A percentile compares a stretch with the other conserved stretches of the same genome.
phyloP scores from a whole-genome alignment of 1,140 invertebrate species.

The Leptoteleia sp. region DNA sequence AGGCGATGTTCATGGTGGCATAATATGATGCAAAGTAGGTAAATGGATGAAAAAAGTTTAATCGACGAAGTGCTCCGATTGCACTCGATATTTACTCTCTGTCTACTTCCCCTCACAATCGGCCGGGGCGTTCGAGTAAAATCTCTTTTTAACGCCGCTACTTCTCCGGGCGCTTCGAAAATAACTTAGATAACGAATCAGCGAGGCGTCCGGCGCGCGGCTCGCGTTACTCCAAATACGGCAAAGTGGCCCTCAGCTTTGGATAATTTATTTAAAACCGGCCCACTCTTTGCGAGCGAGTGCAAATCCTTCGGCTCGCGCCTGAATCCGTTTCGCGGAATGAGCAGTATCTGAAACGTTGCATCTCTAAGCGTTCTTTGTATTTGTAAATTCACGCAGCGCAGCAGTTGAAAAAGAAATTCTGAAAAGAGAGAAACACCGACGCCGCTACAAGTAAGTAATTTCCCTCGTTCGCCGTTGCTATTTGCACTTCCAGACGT shows the following conservation, averaged over 20 bases:
- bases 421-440: constrained; percentile 40
- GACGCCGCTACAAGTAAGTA: constrained; percentile 49
- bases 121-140: constrained; percentile 27
- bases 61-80: constrained; percentile 63
- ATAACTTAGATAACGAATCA: constrained; percentile 61
- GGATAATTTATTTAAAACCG: constrained; percentile 67
- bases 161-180: constrained; percentile 21
- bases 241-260: constrained; percentile 46
- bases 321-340: constrained; percentile 31
- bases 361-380: constrained; percentile 51
- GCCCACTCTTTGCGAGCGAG: constrained; percentile 33
- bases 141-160: constrained; percentile 35
- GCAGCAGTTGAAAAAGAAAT: constrained; percentile 43
- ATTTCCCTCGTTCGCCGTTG: constrained; percentile 43
- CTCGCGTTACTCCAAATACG: constrained; percentile 19
- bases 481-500: constrained; percentile 45
- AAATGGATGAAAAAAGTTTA: constrained; percentile 65
- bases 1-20: constrained; percentile 64
- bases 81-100: constrained; percentile 61
- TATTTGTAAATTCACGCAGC: constrained; percentile 42
- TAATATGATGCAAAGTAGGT: constrained; percentile 67
- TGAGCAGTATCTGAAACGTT: constrained; percentile 42
- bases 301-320: constrained; percentile 38
- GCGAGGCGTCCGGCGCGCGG: constrained; percentile 19
- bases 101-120: constrained; percentile 40